Conservation (phyloP, 30 jellyfish, hydroid and myxozoan species). For the Hydractinia symbiolongicarpus region DNA sequence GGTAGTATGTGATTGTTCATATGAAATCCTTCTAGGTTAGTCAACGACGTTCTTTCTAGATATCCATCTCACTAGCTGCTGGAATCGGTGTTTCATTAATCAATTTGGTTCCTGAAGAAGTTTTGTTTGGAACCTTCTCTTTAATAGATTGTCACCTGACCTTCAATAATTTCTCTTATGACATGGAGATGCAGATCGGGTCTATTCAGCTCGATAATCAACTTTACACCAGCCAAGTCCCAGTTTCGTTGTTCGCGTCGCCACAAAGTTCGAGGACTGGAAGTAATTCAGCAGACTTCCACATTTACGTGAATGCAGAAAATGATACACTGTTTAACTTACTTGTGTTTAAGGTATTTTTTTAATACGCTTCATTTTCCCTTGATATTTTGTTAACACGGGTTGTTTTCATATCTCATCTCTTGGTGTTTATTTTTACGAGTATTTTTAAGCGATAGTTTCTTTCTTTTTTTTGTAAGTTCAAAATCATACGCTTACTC, state of each 20-base stretch:
- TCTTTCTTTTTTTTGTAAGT: too few relatives aligned
- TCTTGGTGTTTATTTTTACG: not conserved
- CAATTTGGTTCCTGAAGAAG: constrained; percentile 79
- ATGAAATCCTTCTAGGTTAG: too few relatives aligned
- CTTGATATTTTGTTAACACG: not conserved
- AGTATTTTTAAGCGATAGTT: too few relatives aligned
- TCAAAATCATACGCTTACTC: too few relatives aligned
- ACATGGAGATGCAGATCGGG: constrained; percentile 25
- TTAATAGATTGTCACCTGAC: constrained; percentile 41
- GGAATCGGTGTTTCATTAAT: constrained; percentile 86
- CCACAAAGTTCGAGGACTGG: constrained; percentile 53
- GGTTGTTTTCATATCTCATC: not conserved
- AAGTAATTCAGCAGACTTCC: constrained; percentile 20
- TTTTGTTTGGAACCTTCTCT: constrained; percentile 66
- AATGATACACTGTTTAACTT: constrained; percentile 24
- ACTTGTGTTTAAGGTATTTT: constrained; percentile 28
- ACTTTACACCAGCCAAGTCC: constrained; percentile 68
- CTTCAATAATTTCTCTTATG: not conserved
- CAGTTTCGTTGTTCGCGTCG: constrained; percentile 71
- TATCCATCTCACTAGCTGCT: constrained; percentile 66
- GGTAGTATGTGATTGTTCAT: too few relatives aligned
- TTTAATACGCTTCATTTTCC: not conserved
- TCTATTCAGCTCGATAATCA: constrained; percentile 74
- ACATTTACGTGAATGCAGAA: constrained; percentile 3
- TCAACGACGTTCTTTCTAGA: constrained; percentile 24